Evolutionary conservation across 2,888 invertebrate species (phyloP).

Genomic region (Metellina segmentata): DNA sequence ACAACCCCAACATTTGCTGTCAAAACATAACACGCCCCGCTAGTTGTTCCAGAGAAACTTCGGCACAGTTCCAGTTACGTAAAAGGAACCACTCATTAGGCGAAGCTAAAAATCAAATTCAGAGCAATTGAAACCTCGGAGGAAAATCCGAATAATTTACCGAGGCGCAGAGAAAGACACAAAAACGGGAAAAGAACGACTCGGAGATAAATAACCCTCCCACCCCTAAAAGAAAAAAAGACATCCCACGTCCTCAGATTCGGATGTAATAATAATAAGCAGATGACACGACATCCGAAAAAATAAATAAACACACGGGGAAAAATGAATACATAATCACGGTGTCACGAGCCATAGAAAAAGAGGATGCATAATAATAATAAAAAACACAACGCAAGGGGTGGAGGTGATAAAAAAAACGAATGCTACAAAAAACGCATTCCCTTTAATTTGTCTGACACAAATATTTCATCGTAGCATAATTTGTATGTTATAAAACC

Average conservation of each 20-base stretch:
- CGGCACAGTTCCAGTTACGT: not conserved
- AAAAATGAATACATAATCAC: constrained; percentile 71
- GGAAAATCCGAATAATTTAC: constrained; percentile 28
- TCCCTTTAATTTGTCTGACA: constrained; percentile 73
- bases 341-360: constrained; percentile 46
- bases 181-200: not conserved
- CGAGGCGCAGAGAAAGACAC: not conserved
- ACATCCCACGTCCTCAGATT: constrained; percentile 22
- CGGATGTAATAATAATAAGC: constrained; percentile 65
- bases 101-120: constrained; percentile 22
- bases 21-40: too few species aligned
- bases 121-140: constrained; percentile 26
- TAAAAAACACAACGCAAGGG: constrained; percentile 24
- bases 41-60: not conserved
- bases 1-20: too few species aligned
- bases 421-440: constrained; percentile 26
- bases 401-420: constrained; percentile 17
- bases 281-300: constrained; percentile 38
- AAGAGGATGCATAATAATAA: constrained; percentile 7
- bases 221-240: constrained; percentile 23
- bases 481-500: constrained; percentile 75
- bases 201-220: constrained; percentile 36
- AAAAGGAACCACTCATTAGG: constrained; percentile 17
- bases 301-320: constrained; percentile 44
- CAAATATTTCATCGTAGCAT: constrained; percentile 71